Evolutionary conservation across 2,113 vertebrate genomes (phyloP).

Genomic region (Setophaga kirtlandii): DNA sequence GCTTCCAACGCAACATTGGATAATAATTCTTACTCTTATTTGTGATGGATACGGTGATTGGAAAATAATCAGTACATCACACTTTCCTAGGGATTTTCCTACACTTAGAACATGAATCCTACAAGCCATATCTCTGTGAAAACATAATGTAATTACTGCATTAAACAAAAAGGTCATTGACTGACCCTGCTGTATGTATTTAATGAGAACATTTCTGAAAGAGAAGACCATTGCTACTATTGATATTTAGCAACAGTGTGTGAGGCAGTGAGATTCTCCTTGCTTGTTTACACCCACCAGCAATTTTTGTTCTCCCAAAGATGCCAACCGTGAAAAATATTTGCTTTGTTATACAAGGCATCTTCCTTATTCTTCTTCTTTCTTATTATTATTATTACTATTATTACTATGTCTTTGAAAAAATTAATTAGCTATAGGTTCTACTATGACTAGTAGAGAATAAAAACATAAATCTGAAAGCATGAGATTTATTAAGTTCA

Average conservation of each 20-base stretch:
- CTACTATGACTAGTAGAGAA: not conserved
- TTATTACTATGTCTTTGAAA: not conserved
- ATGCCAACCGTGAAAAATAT: not conserved
- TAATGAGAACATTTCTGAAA: slow-evolving; percentile 24
- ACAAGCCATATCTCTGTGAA: not conserved
- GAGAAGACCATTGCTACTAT: not conserved
- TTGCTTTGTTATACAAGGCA: not conserved
- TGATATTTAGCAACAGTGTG: slow-evolving; percentile 2
- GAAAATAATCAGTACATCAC: not conserved
- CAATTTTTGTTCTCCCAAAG: not conserved
- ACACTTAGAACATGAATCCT: not conserved
- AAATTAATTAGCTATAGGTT: not conserved
- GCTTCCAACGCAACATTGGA: not conserved
- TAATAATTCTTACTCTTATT: not conserved
- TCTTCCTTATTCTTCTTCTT: not conserved
- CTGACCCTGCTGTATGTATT: not conserved
- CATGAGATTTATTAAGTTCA: not conserved
- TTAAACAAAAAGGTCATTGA: slow-evolving; percentile 23
- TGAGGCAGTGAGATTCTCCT: not conserved
- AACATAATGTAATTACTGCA: slow-evolving; percentile 1
- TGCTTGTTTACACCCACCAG: not conserved
- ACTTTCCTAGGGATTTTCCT: not conserved
- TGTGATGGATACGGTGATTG: not conserved
- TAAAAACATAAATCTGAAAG: not conserved
- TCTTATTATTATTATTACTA: not conserved